Evolutionary conservation across 1,140 invertebrate species (phyloP).

Genomic region (Bombyx mandarina): DNA sequence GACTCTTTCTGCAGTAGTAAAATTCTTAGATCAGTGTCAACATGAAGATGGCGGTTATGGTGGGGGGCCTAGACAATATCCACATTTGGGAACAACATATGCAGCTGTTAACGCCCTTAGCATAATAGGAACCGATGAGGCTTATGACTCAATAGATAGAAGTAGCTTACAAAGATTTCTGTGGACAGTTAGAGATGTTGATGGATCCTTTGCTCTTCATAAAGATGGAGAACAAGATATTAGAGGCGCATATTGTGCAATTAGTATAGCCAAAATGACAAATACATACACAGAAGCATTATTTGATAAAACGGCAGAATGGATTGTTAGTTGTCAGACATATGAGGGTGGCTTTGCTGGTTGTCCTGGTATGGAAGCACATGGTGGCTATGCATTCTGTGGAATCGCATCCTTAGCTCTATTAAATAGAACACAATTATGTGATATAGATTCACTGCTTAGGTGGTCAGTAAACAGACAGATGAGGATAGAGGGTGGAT

Average conservation of each 20-base stretch:
- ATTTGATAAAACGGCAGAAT: slow-evolving; percentile 89
- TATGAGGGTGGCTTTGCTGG: slow-evolving; percentile 99
- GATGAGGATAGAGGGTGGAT: slow-evolving; percentile 92
- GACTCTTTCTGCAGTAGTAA: slow-evolving; percentile 76
- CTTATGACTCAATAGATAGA: slow-evolving; percentile 90
- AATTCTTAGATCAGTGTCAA: slow-evolving; percentile 85
- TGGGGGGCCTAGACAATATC: slow-evolving; percentile 91
- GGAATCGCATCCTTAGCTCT: slow-evolving; percentile 90
- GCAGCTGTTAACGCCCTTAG: slow-evolving; percentile 94
- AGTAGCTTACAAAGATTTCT: slow-evolving; percentile 83
- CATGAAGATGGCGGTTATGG: slow-evolving; percentile 90
- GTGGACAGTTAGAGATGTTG: slow-evolving; percentile 79
- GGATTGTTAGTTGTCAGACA: slow-evolving; percentile 95
- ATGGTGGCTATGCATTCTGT: slow-evolving; percentile 99
- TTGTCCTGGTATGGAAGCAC: slow-evolving; percentile 95
- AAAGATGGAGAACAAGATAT: slow-evolving; percentile 96
- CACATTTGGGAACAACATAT: slow-evolving; percentile 97
- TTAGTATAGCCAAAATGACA: slow-evolving; percentile 89
- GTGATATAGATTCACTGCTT: slow-evolving; percentile 84
- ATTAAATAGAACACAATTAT: slow-evolving; percentile 83
- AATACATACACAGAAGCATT: slow-evolving; percentile 82
- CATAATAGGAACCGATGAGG: slow-evolving; percentile 89
- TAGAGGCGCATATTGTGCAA: slow-evolving; percentile 94
- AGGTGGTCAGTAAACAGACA: slow-evolving; percentile 91
- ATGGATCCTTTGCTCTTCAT: slow-evolving; percentile 94